phyloP scores from a whole-genome alignment of 2,797 vertebrate genomes.

The Aldrovandia affinis region DNA sequence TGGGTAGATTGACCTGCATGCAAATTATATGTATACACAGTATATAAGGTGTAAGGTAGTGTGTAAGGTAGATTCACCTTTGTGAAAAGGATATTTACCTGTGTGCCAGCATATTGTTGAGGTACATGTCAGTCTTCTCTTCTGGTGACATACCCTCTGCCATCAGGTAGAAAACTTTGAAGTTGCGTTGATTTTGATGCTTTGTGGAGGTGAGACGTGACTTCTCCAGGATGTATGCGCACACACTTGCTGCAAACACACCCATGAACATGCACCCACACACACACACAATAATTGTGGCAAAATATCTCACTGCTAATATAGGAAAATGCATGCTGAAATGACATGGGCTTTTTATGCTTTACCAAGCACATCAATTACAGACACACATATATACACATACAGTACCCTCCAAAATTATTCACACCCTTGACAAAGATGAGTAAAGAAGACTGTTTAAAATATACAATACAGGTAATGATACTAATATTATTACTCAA shows the following conservation, averaged over 20 bases:
- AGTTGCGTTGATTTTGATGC: conserved; percentile 83
- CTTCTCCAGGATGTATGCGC: conserved; percentile 92
- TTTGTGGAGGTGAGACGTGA: conserved; percentile 77
- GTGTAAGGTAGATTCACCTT: conserved; percentile 24
- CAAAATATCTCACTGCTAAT: background rate
- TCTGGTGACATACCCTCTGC: conserved; percentile 87
- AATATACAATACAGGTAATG: too few species aligned
- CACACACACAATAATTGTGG: conserved; percentile 25
- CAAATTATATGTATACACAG: background rate
- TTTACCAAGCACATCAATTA: background rate
- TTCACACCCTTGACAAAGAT: too few species aligned
- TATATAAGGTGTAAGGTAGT: background rate
- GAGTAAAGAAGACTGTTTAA: too few species aligned
- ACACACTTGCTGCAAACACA: conserved; percentile 77
- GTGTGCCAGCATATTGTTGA: conserved; percentile 80
- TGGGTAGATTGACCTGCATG: background rate
- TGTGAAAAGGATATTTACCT: conserved; percentile 68
- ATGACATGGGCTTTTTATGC: background rate
- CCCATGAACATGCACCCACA: conserved; percentile 43
- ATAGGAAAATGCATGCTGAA: background rate
- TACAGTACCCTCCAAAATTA: too few species aligned
- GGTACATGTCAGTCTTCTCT: conserved; percentile 82
- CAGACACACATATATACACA: background rate
- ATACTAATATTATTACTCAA: too few species aligned
- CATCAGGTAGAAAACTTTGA: conserved; percentile 89